Base-by-base conservation (phyloP, 1,140 invertebrate species). In the Calliphora vicina region DNA sequence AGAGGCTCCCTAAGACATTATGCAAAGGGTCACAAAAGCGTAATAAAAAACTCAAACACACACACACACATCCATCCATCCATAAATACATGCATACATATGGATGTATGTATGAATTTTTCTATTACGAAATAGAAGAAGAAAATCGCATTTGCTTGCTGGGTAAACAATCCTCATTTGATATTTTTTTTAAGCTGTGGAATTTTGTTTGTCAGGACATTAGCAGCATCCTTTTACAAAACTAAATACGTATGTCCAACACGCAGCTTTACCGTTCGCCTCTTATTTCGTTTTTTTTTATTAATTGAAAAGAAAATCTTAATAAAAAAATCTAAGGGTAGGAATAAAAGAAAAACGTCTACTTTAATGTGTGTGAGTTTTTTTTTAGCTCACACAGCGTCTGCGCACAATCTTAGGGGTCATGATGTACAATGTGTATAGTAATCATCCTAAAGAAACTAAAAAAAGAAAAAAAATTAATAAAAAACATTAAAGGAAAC, bases 281-380 rank as follows among this genome's bases (percentile, higher is more conserved):
- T 81, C 25, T 61, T 81, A 81, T 81, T 67, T 81, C 78, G 35
- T 61, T n/a, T 43, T 61, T n/a, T 43, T 61, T 83, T 83, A 83
- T 83, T 81, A 83, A 83, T 83, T 83, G 80, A 74, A n/a, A 81
- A 81, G 61, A 81, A 83, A 81, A 83, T 83, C 80, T 57, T 83
- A 83, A 81, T 83, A 74, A 83, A n/a, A 83, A 83, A 81, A 83
- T 73, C 67, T 43, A 83, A 71, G 82, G 74, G 57, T 71, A 80
- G 42, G 50, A 80, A 27, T 29, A 23, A 45, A 61, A 67, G 67
- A 23, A 57, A 78, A 67, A 42, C 76, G 29, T 82, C 15, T 72
- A 43, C n/a, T 20, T 23, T 25, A 43, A 67, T 23, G 35, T 78
- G 35, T 25, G 20, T 43, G 6, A 9, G 20, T 25, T 20, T 78